Conservation (phyloP, 2,113 vertebrate genomes). For the Corythoichthys haematopterus region DNA sequence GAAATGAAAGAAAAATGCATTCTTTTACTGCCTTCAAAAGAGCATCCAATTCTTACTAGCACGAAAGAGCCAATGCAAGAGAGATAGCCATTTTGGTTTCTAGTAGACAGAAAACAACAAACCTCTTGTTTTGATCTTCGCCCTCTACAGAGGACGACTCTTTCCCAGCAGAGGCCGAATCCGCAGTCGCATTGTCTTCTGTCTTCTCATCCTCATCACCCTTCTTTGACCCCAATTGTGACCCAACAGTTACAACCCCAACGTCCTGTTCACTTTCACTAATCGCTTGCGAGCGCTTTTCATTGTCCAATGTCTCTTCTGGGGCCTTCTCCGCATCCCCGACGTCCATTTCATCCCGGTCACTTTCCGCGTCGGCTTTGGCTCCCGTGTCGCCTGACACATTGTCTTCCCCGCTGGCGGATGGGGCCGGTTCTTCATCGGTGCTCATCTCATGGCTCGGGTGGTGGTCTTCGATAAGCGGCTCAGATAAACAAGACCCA, state of each 20-base stretch:
- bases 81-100: constrained; percentile 91
- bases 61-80: constrained; percentile 85
- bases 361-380: constrained; percentile 76
- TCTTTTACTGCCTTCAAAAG: constrained; percentile 70
- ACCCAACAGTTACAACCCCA: constrained; percentile 76
- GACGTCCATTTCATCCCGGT: constrained; percentile 76
- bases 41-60: constrained; percentile 73
- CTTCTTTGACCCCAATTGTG: constrained; percentile 80
- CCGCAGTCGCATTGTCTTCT: constrained; percentile 80
- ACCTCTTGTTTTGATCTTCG: constrained; percentile 98
- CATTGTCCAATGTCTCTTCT: constrained; percentile 79
- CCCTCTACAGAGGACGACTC: constrained; percentile 96
- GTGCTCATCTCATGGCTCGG: constrained; percentile 75
- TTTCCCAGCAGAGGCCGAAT: constrained; percentile 84
- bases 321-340: constrained; percentile 72
- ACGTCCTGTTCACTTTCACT: constrained; percentile 73
- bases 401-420: constrained; percentile 81
- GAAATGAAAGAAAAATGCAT: constrained; percentile 59
- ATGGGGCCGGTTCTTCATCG: constrained; percentile 83
- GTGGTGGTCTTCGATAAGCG: constrained; percentile 86
- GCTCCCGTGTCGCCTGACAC: constrained; percentile 69
- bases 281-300: constrained; percentile 83
- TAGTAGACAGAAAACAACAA: constrained; percentile 99
- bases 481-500: constrained; percentile 99
- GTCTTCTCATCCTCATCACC: constrained; percentile 85